Percentiles rank a stretch among this genome's conserved stretches.
Conservation (phyloP, 2,888 invertebrate genomes). For the Linnaemya vulpina region DNA sequence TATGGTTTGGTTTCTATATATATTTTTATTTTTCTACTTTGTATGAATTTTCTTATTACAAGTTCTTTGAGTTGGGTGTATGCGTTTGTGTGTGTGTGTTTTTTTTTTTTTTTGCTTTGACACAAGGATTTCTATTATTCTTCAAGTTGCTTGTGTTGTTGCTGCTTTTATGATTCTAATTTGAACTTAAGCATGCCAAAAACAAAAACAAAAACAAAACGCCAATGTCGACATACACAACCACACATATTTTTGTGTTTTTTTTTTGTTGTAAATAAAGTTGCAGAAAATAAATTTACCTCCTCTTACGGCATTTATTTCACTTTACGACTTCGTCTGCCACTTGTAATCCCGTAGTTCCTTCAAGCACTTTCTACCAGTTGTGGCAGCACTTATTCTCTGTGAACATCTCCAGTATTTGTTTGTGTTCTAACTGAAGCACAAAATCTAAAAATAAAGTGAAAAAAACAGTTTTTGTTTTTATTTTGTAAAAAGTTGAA, state of each 20-base stretch:
- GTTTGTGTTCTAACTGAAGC: background rate
- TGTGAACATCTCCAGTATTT: background rate
- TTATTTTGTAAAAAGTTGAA: conserved; percentile 8
- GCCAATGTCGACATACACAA: conserved; percentile 13
- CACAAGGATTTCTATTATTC: conserved; percentile 49
- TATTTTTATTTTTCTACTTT: conserved; percentile 11
- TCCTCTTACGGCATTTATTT: conserved; percentile 23
- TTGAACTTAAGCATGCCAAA: conserved; percentile 57
- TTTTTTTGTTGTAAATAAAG: background rate
- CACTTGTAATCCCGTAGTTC: background rate
- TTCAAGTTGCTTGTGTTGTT: conserved; percentile 6
- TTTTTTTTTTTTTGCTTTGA: conserved; percentile 21
- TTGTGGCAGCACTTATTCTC: background rate
- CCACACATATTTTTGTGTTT: background rate
- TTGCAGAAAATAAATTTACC: conserved; percentile 24
- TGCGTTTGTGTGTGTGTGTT: no score
- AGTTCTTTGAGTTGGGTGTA: background rate
- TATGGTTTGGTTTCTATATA: background rate
- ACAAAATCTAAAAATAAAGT: conserved; percentile 8
- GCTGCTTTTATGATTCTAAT: conserved; percentile 48
- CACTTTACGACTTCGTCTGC: conserved; percentile 14
- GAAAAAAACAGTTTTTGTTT: background rate
- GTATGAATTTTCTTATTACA: conserved; percentile 15
- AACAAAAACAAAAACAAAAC: conserved; percentile 19
- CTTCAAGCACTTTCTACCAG: background rate